These are phyloP conservation scores for Myotis pilosus DNA, from an alignment of 2,797 vertebrate genomes.

Conservation along the genomic window DNA sequence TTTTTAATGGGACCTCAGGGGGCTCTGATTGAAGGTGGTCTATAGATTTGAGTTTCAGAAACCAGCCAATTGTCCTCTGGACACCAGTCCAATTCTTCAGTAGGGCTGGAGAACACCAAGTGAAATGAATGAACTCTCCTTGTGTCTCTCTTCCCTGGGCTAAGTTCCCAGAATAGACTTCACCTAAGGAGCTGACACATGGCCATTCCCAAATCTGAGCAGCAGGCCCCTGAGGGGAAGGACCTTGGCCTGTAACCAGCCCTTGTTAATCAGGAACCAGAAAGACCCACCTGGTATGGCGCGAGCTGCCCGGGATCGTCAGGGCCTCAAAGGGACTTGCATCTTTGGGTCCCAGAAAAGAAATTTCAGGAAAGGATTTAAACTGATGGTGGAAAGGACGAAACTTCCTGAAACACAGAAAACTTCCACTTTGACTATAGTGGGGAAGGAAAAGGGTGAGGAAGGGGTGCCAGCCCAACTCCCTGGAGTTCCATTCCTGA, in stretches of 20 bases:
- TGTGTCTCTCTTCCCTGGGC: constrained; percentile 39
- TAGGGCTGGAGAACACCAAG: not conserved
- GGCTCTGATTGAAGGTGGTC: not conserved
- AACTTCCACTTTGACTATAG: constrained; percentile 41
- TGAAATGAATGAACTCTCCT: not conserved
- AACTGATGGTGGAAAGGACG: constrained; percentile 89
- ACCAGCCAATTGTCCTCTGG: not conserved
- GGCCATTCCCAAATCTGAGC: constrained; percentile 32
- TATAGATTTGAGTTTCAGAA: not conserved
- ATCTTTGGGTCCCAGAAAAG: constrained; percentile 82
- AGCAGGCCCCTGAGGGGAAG: not conserved
- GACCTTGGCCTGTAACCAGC: not conserved
- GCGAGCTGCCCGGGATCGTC: constrained; percentile 74
- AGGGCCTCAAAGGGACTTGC: constrained; percentile 89
- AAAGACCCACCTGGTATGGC: constrained; percentile 81
- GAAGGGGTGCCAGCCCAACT: not conserved
- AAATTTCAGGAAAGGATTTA: constrained; percentile 87
- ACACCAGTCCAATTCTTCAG: not conserved
- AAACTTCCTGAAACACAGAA: constrained; percentile 85
- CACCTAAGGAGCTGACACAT: constrained; percentile 49
- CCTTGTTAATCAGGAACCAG: not conserved
- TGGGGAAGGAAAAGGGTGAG: not conserved
- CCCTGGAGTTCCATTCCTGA: not conserved
- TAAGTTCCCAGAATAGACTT: constrained; percentile 55
- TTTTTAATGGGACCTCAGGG: not conserved